Evolutionary conservation across 1,140 invertebrate species (phyloP).

Genomic region (Diuraphis noxia): DNA sequence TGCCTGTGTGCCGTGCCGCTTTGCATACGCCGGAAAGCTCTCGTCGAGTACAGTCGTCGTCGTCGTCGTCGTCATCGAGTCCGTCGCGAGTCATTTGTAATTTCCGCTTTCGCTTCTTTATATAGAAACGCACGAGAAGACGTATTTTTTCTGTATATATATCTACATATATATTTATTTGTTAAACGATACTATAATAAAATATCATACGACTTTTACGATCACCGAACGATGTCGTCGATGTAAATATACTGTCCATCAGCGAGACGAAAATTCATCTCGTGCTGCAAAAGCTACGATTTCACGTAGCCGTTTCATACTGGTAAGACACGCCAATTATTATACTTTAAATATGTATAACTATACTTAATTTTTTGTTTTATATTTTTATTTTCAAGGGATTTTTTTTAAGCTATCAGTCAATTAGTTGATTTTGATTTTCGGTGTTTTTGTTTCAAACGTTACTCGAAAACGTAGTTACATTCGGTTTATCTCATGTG

Average conservation of each 20-base stretch:
- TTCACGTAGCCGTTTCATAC: background rate
- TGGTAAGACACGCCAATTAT: background rate
- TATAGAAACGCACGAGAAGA: background rate
- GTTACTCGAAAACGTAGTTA: background rate
- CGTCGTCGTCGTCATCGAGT: background rate
- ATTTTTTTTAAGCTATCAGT: background rate
- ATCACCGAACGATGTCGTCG: background rate
- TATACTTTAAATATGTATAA: background rate
- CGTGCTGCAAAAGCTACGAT: background rate
- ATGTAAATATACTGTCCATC: background rate
- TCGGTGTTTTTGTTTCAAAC: background rate
- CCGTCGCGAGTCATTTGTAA: background rate
- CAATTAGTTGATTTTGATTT: background rate
- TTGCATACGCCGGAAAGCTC: constrained; percentile 38
- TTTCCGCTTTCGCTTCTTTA: background rate
- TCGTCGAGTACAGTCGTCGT: constrained; percentile 18
- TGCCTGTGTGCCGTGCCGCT: background rate
- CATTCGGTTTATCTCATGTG: background rate
- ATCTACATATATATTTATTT: background rate
- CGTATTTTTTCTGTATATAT: background rate
- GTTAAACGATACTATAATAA: background rate
- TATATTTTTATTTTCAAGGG: background rate
- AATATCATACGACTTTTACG: background rate
- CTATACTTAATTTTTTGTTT: background rate
- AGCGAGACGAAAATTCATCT: background rate